Percentiles rank a stretch among this genome's conserved stretches.
These are phyloP conservation scores for Loriculus beryllinus DNA, from an alignment of 2,797 vertebrate genomes.

Conservation along the genomic window DNA sequence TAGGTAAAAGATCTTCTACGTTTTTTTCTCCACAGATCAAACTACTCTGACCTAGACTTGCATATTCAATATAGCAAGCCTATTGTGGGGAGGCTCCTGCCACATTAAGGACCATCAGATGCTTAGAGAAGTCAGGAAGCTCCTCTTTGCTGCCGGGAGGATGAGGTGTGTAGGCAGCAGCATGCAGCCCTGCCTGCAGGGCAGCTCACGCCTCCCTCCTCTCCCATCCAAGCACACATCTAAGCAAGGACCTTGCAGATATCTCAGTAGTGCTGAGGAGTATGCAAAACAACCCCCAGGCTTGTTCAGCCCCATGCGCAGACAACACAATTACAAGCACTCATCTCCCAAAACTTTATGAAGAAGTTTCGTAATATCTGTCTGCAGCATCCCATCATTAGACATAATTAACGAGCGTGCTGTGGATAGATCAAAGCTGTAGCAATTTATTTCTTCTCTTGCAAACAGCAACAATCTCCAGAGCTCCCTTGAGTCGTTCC, in stretches of 20 bases:
- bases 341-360: not conserved
- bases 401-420: not conserved
- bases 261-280: not conserved
- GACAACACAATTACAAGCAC: not conserved
- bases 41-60: not conserved
- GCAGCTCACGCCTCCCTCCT: not conserved
- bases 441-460: slow-evolving; percentile 3
- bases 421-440: not conserved
- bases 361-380: not conserved
- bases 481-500: not conserved
- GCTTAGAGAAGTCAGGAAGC: not conserved
- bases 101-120: not conserved
- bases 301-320: not conserved
- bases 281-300: not conserved
- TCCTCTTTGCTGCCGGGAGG: not conserved
- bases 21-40: not conserved
- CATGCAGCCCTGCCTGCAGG: not conserved
- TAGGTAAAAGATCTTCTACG: fast-evolving
- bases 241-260: not conserved
- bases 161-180: not conserved
- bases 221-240: not conserved
- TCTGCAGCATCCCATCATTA: not conserved
- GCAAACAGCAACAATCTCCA: not conserved
- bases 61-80: fast-evolving
- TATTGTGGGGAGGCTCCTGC: not conserved